Base-by-base conservation (phyloP, 2,888 invertebrate species). In the Hoplodrina blanda region DNA sequence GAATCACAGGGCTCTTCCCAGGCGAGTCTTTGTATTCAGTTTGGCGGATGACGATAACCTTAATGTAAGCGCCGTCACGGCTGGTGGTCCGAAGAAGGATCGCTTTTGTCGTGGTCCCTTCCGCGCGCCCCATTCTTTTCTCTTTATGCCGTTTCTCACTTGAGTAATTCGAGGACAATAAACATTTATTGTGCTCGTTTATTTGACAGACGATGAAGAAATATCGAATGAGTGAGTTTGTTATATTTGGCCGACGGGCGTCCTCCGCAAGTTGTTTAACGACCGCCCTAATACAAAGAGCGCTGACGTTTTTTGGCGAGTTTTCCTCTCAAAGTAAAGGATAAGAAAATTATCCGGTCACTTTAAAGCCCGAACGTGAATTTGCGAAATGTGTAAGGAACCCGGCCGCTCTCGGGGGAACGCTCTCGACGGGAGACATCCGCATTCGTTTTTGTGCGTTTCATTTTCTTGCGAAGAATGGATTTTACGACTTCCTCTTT, bases 51-150 rank as follows among this genome's bases (percentile, higher is more conserved):
- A 93, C 93, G 95, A 95, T 95, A 95, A 95, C 95, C 95, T 93
- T 95, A 95, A 95, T 95, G 95, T 95, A 95, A 94, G 95, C 95
- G 94, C 85, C 93, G 95, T 93, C 95, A 95, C 94, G 95, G 94
- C 93, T 93, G 94, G 93, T 92, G 94, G 94, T 92, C 94, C 92
- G 89, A 90, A 94, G 95, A 95, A 94, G 92, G 94, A 95, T 95
- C 91, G 94, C 94, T 92, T 94, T 95, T 95, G 95, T 95, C 94
- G 92, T 89, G 90, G 94, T 93, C 94, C 93, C 93, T 94, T 94
- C 94, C 93, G 90, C 87, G 89, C 92, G 89, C 90, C 87, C 91
- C 91, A 94, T 95, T 95, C 94, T 95, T 95, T 94, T 93, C 94
- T 92, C 93, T 93, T 93, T 93, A 94, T 92, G 93, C 93, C 90